A percentile compares a stretch with the other conserved stretches of the same genome.
These are phyloP conservation scores for Panorpa germanica DNA, from an alignment of 2,888 invertebrate genomes.

Conservation along the genomic window DNA sequence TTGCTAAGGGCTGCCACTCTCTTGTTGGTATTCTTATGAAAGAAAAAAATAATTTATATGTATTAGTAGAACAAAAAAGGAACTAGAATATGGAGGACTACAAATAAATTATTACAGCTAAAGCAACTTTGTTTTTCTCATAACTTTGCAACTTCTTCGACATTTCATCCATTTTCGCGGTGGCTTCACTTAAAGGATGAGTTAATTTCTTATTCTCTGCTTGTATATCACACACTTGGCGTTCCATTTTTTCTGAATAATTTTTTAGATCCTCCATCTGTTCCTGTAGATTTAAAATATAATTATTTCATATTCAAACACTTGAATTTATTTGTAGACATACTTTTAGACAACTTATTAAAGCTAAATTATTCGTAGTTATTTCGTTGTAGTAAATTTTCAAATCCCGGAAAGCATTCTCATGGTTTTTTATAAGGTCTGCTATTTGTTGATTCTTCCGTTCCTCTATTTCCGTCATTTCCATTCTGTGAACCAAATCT, in stretches of 20 bases:
- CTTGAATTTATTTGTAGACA: conserved; percentile 5
- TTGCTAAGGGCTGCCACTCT: conserved; percentile 23
- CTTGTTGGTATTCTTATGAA: conserved; percentile 34
- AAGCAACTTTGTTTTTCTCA: conserved; percentile 63
- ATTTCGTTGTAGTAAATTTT: conserved; percentile 93
- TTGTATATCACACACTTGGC: conserved; percentile 27
- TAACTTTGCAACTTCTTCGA: conserved; percentile 66
- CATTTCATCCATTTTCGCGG: conserved; percentile 49
- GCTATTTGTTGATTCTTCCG: conserved; percentile 76
- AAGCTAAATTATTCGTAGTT: conserved; percentile 75
- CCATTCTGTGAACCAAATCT: conserved; percentile 55
- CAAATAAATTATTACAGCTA: conserved; percentile 29
- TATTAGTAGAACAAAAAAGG: neutral
- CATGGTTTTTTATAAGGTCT: conserved; percentile 63
- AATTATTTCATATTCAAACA: too few species aligned
- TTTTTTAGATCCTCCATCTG: conserved; percentile 59
- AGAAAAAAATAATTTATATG: conserved; percentile 5
- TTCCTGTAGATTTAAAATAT: conserved; percentile 29
- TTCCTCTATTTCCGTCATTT: conserved; percentile 78
- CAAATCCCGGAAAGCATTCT: conserved; percentile 70
- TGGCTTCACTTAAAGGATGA: conserved; percentile 52
- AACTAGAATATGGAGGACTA: neutral
- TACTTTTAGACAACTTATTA: conserved; percentile 77
- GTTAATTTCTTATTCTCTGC: conserved; percentile 53
- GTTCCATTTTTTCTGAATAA: conserved; percentile 60